Percentiles rank a stretch among this genome's conserved stretches.
These are phyloP conservation scores for Pasiphila rectangulata DNA, from an alignment of 2,888 invertebrate genomes.

Conservation along the genomic window DNA sequence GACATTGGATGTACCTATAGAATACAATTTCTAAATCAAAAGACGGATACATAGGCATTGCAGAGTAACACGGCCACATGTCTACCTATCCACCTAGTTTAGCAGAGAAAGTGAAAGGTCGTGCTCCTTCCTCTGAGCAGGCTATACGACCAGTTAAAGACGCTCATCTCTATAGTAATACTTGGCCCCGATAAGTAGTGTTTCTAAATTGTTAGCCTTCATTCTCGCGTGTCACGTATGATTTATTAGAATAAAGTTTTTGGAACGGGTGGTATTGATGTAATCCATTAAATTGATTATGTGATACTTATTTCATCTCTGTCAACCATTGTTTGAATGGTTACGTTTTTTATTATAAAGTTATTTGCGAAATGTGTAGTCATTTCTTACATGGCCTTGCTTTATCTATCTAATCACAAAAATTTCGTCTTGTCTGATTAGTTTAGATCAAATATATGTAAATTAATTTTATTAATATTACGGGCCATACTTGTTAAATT, in stretches of 20 bases:
- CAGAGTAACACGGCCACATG: slow-evolving; percentile 43
- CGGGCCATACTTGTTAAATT: background rate
- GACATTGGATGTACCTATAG: slow-evolving; percentile 11
- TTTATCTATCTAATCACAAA: slow-evolving; percentile 2
- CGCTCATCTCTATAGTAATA: slow-evolving; percentile 22
- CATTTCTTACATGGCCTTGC: background rate
- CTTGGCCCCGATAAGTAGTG: slow-evolving; percentile 19
- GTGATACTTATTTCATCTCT: slow-evolving; percentile 19
- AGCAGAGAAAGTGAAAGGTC: slow-evolving; percentile 70
- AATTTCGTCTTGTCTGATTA: background rate
- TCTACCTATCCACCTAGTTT: slow-evolving; percentile 38
- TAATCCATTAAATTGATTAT: slow-evolving; percentile 25
- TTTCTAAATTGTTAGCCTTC: slow-evolving; percentile 37
- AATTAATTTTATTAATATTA: background rate
- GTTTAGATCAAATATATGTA: slow-evolving; percentile 2
- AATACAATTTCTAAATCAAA: slow-evolving; percentile 26
- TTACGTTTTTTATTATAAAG: slow-evolving; percentile 12
- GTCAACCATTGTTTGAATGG: slow-evolving; percentile 19
- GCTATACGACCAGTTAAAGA: slow-evolving; percentile 40
- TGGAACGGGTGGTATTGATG: slow-evolving; percentile 21
- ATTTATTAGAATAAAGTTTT: slow-evolving; percentile 24
- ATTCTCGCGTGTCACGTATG: slow-evolving; percentile 46
- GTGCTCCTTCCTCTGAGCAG: slow-evolving; percentile 43
- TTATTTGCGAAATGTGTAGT: slow-evolving; percentile 1
- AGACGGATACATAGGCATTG: slow-evolving; percentile 36